phyloP scores from a whole-genome alignment of 1,140 invertebrate species.

The Rhyzopertha dominica region DNA sequence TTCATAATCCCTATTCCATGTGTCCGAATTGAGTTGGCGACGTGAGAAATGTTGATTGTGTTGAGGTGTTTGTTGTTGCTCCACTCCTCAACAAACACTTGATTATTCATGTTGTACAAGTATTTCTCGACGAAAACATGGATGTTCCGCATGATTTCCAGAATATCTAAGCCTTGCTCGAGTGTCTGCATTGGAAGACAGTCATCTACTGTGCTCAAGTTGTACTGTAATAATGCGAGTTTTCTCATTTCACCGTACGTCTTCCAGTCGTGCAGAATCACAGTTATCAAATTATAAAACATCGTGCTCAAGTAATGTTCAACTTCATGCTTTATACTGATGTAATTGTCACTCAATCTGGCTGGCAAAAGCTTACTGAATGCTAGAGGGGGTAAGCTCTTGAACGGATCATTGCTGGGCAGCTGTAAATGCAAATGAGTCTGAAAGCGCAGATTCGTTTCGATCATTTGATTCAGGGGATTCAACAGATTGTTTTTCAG shows the following conservation, averaged over 20 bases:
- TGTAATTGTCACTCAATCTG: constrained; percentile 30
- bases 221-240: constrained; percentile 82
- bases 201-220: constrained; percentile 77
- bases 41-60: constrained; percentile 91
- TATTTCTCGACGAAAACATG: constrained; percentile 92
- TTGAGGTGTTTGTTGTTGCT: constrained; percentile 94
- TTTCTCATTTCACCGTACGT: constrained; percentile 94
- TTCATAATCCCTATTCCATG: constrained; percentile 98
- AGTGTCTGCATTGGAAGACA: constrained; percentile 94
- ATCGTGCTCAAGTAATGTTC: constrained; percentile 92
- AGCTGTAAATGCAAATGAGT: constrained; percentile 87
- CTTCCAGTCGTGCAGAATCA: constrained; percentile 96
- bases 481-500: constrained; percentile 56
- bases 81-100: constrained; percentile 90
- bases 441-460: constrained; percentile 84
- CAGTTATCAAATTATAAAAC: constrained; percentile 97
- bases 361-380: constrained; percentile 32
- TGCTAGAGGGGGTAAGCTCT: constrained; percentile 30
- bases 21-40: constrained; percentile 96
- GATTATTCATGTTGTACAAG: constrained; percentile 95
- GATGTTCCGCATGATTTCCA: constrained; percentile 97
- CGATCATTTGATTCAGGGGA: constrained; percentile 78
- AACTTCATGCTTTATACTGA: constrained; percentile 54
- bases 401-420: constrained; percentile 52
- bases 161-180: constrained; percentile 95